Percentiles rank a stretch among this genome's conserved stretches.
Conservation (phyloP, 2,888 invertebrate genomes). For the Dolichomitus sp. region DNA sequence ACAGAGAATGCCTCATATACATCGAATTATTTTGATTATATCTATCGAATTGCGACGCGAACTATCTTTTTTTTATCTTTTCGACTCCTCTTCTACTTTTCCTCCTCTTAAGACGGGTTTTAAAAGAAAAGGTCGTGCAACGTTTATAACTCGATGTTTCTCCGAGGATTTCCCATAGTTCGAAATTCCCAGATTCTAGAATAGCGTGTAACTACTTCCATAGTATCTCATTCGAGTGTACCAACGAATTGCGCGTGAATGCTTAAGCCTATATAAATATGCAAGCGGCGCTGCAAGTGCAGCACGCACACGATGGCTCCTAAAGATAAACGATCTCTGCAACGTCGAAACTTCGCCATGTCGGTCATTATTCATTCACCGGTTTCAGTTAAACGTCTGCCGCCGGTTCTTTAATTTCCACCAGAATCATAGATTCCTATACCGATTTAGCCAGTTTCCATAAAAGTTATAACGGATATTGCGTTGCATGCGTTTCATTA, state of each 20-base stretch:
- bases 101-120: not conserved
- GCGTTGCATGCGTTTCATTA: not conserved
- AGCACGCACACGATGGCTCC: slow-evolving; percentile 13
- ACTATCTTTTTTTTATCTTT: not conserved
- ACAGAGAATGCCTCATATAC: too few species aligned
- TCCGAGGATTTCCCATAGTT: slow-evolving; percentile 5
- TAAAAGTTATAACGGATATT: slow-evolving; percentile 16
- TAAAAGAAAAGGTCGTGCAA: slow-evolving; percentile 40
- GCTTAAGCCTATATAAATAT: not conserved
- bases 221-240: not conserved
- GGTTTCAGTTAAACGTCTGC: slow-evolving; percentile 32
- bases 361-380: slow-evolving; percentile 49
- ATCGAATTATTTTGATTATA: not conserved
- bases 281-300: not conserved
- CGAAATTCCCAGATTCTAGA: slow-evolving; percentile 42
- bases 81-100: not conserved
- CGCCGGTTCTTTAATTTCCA: not conserved
- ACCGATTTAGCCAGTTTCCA: slow-evolving; percentile 29
- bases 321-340: slow-evolving; percentile 56
- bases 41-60: not conserved
- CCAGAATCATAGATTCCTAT: slow-evolving; percentile 4
- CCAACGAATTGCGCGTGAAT: slow-evolving; percentile 2
- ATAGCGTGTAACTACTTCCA: slow-evolving; percentile 24
- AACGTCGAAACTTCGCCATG: slow-evolving; percentile 42
- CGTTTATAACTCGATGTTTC: slow-evolving; percentile 41